Base-by-base conservation (phyloP, 2,113 vertebrate genomes). In the Equus quagga region DNA sequence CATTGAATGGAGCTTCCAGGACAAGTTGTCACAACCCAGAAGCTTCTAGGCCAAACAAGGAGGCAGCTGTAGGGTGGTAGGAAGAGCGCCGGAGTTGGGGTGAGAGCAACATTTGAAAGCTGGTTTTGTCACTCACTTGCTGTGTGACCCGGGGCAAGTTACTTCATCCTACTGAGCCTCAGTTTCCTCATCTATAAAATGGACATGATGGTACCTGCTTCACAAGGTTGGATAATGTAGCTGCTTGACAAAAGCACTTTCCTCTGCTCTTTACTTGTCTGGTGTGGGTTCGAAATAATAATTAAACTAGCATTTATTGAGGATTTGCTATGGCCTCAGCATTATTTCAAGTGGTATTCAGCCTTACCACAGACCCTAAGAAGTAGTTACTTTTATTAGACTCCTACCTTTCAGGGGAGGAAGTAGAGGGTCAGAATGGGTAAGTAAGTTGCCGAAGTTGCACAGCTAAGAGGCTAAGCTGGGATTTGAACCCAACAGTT, bases 161-260 rank as follows among this genome's bases (percentile, higher is more conserved):
- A 21, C 62, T 65, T 91, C 13, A 83, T 65, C 86, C 79, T 93
- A 84, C 84, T 85, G 58, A 76, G 56, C 78, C 91, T 97, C 58
- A 3, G 70, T 95, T 80, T 95, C 75, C 84, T 89, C 69, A 41
- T 79, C 91, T 91, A 8, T 67, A 75, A 97, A 96, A 86, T 93
- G 62, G 80, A 44, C 56, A 26, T 0, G 44, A 51, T 3, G 33
- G 62, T 41, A 33, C 81, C 79, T 93, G 89, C 73, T 92, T 91
- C 31, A 19, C 10, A 19, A 64, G 51, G n/a, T 15, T 17, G 80
- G 80, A 41, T 65, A 49, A 81, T 26, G 13, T 41, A 84, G 41
- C 3, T 44, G 12, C 19, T 46, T n/a, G 49, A 85, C 6, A 26
- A 76, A 87, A 88, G 46, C 36, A 69, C 19, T 80, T 92, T 58